Evolutionary conservation across 2,797 vertebrate species (phyloP), one percentile per base, ranked within the genome.

Genomic region (Leptodactylus fallax): DNA sequence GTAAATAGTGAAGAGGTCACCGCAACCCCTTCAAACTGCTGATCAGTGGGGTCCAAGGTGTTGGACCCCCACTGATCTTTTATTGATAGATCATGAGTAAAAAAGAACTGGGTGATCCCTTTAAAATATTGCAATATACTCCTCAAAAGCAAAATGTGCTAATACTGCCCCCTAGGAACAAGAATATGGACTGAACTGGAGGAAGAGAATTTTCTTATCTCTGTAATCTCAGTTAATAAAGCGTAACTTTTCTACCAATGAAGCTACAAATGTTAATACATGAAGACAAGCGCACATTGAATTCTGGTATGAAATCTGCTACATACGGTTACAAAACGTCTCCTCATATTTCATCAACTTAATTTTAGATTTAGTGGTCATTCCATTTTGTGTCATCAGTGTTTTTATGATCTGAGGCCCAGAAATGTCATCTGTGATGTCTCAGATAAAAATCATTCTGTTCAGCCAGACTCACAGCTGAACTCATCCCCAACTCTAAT

Each of bases 351-450:
- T 53, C 63, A 71, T 69, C 61, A 83, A 45, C 45, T 71, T 65
- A 58, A n/a, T 56, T 58, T 84, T 61, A 45, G 67, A 74, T 71
- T 72, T 71, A 14, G 55, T 47, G 71, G 65, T 53, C 81, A 56
- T 83, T 49, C 49, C 45, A 71, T 83, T 83, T 71, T 36, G 13
- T 55, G 51, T 53, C 47, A 83, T 83, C 65, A 55, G 81, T 71
- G 27, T 69, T 21, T 77, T 53, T 71, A 83, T 25, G 63, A 53
- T 36, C 82, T 47, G 23, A 56, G 53, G 53, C 82, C 82, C 53
- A 84, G 55, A 84, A 74, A 84, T 84, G 82, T 84, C 67, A 84
- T 56, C 67, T 49, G 69, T 27, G 81, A 83, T 55, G 51, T 71
- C 81, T 83, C n/a, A 16, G 82, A 84, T 71, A 47, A 19, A 74